A percentile compares a stretch with the other conserved stretches of the same genome.
These are phyloP conservation scores for Leptoclinus maculatus DNA, from an alignment of 2,797 vertebrate species.

Conservation along the genomic window DNA sequence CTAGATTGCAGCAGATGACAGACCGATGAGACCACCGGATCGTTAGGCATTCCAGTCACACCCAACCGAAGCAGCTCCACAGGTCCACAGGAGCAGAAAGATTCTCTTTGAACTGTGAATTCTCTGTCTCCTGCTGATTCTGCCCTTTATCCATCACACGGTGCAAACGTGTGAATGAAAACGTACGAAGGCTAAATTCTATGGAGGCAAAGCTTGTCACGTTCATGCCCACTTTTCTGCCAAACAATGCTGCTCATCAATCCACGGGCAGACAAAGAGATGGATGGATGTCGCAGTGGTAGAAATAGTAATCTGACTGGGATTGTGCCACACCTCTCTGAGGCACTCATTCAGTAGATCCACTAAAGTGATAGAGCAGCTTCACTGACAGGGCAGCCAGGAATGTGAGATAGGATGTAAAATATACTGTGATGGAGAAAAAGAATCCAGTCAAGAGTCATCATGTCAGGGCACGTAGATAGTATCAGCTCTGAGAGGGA, in stretches of 20 bases:
- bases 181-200: neutral
- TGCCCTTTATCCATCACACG: slow-evolving; percentile 1
- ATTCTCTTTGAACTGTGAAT: neutral
- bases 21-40: slow-evolving; percentile 15
- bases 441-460: slow-evolving; percentile 29
- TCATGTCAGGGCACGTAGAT: slow-evolving; percentile 15
- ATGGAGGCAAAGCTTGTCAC: neutral
- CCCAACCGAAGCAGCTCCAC: slow-evolving; percentile 12
- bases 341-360: slow-evolving; percentile 37
- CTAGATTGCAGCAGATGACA: slow-evolving; percentile 30
- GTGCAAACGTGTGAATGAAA: slow-evolving; percentile 14
- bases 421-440: slow-evolving; percentile 20
- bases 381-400: slow-evolving; percentile 2
- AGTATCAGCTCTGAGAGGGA: slow-evolving; percentile 4
- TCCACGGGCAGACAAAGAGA: slow-evolving; percentile 4
- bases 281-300: neutral
- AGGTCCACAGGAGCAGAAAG: slow-evolving; percentile 3
- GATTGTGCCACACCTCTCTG: slow-evolving; percentile 23
- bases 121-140: neutral
- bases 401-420: slow-evolving; percentile 14
- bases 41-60: slow-evolving; percentile 48
- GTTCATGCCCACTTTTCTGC: neutral
- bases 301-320: slow-evolving; percentile 11
- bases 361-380: slow-evolving; percentile 16
- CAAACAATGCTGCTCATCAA: neutral